phyloP scores from a whole-genome alignment of 2,797 vertebrate genomes.

The Oreochromis mossambicus region DNA sequence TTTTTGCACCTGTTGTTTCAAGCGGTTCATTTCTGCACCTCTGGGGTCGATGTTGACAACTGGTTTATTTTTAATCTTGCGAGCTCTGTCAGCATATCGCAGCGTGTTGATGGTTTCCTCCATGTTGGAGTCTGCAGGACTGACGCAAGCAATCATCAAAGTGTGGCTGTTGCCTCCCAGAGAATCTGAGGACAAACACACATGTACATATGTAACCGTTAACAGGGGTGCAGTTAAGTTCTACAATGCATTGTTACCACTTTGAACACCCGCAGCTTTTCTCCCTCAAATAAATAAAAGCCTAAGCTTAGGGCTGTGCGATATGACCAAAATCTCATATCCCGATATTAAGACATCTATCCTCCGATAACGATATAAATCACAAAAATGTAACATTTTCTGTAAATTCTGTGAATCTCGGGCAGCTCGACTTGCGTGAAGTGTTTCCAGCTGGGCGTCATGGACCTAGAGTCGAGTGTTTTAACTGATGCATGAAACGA shows the following conservation, averaged over 20 bases:
- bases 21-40: conserved; percentile 81
- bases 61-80: conserved; percentile 97
- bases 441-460: too few relatives aligned
- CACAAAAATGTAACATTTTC: too few relatives aligned
- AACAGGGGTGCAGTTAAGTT: background rate
- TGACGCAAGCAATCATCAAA: conserved; percentile 94
- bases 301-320: background rate
- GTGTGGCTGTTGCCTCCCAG: conserved; percentile 97
- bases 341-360: too few relatives aligned
- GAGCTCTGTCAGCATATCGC: conserved; percentile 93
- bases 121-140: conserved; percentile 94
- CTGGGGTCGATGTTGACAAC: conserved; percentile 89
- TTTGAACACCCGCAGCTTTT: background rate
- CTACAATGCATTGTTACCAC: background rate
- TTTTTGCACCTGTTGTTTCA: conserved; percentile 88
- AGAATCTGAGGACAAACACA: conserved; percentile 78
- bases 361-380: too few relatives aligned
- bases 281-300: background rate
- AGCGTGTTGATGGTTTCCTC: conserved; percentile 96
- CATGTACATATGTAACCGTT: background rate
- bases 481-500: too few relatives aligned
- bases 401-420: too few relatives aligned
- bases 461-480: too few relatives aligned
- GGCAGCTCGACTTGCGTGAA: too few relatives aligned
- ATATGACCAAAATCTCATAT: too few relatives aligned